Evolutionary conservation across 1,140 invertebrate genomes (phyloP).

Genomic region (Subanguina moxae): DNA sequence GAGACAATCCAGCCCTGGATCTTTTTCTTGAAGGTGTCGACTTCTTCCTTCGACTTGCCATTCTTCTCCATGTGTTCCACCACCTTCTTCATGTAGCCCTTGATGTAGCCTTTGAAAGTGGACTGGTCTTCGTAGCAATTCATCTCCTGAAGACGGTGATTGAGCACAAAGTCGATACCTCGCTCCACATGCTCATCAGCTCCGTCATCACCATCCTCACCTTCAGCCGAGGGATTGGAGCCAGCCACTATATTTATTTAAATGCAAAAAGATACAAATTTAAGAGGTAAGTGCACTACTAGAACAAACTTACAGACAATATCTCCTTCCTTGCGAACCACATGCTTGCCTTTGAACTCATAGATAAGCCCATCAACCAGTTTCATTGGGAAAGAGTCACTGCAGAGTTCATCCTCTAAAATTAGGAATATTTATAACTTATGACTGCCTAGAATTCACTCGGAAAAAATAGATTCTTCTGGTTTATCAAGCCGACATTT

Average conservation of each 20-base stretch:
- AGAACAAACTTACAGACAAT: conserved; percentile 62
- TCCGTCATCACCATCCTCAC: conserved; percentile 77
- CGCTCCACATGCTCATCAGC: conserved; percentile 67
- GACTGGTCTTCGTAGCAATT: conserved; percentile 66
- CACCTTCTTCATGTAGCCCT: conserved; percentile 85
- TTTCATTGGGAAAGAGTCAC: conserved; percentile 91
- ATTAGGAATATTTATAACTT: too few relatives aligned
- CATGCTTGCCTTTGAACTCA: conserved; percentile 84
- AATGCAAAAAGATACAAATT: background rate
- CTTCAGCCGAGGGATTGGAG: conserved; percentile 81
- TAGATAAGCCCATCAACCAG: conserved; percentile 83
- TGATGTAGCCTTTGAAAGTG: conserved; percentile 83
- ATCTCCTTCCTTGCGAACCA: conserved; percentile 73
- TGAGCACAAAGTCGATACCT: conserved; percentile 86
- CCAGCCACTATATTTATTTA: conserved; percentile 67
- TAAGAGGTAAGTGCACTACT: background rate
- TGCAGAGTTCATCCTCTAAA: conserved; percentile 86
- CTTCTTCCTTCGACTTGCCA: conserved; percentile 81
- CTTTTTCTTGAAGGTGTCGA: conserved; percentile 91
- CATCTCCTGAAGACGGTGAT: conserved; percentile 80
- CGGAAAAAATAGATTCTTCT: too few relatives aligned
- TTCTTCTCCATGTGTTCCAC: conserved; percentile 67
- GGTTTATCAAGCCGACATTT: too few relatives aligned
- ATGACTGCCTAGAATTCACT: too few relatives aligned
- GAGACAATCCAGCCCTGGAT: conserved; percentile 69